phyloP scores from a whole-genome alignment of 2,113 vertebrate species.

The Mellivora capensis region DNA sequence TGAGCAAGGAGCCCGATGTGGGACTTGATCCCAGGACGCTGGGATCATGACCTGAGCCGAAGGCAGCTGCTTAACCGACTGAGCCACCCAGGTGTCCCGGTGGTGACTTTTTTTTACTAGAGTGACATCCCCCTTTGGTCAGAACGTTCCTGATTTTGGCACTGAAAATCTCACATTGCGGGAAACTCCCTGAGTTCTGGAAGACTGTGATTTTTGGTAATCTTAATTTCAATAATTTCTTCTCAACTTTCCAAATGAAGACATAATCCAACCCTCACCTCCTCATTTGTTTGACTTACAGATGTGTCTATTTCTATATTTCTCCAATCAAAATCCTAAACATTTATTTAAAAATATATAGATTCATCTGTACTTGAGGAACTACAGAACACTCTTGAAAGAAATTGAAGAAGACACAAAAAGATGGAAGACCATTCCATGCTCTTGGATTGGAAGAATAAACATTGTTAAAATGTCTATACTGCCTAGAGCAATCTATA shows the following conservation, averaged over 20 bases:
- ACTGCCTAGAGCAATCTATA: no score
- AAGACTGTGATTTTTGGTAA: neutral
- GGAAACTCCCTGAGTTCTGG: neutral
- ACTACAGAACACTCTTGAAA: no score
- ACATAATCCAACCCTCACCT: neutral
- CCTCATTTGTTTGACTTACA: neutral
- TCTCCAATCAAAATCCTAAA: neutral
- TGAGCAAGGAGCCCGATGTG: no score
- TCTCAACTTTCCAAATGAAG: neutral
- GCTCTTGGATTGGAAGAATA: no score
- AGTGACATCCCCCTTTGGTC: neutral
- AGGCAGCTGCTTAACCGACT: no score
- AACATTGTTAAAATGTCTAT: no score
- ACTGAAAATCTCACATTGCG: neutral
- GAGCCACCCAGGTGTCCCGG: no score
- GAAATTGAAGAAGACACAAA: no score
- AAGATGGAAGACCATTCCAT: no score
- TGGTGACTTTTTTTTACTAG: neutral
- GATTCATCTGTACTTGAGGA: no score
- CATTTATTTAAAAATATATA: neutral
- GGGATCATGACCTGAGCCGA: no score
- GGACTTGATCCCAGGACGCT: no score
- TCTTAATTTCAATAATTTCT: neutral
- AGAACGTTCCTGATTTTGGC: neutral
- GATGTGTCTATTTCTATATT: neutral